A percentile compares a stretch with the other conserved stretches of the same genome.
These are phyloP conservation scores for Epinephelus malabaricus DNA, from an alignment of 2,797 vertebrate genomes.

Conservation along the genomic window DNA sequence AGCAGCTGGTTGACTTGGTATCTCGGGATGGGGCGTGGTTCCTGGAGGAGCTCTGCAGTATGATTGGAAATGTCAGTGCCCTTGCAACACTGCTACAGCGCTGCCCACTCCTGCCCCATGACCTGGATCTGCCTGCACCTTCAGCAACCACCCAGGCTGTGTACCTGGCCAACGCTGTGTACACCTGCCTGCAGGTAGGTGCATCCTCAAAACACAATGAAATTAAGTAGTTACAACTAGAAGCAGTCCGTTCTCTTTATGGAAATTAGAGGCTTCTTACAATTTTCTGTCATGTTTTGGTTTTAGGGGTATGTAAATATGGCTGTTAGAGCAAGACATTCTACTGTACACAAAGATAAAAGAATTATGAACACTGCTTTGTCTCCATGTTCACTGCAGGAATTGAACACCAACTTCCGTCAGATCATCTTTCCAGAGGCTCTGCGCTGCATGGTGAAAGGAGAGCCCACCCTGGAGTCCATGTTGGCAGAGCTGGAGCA, in stretches of 20 bases:
- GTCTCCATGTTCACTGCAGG: conserved; percentile 78
- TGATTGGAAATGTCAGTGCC: conserved; percentile 95
- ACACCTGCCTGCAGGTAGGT: conserved; percentile 95
- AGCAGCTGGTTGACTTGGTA: conserved; percentile 95
- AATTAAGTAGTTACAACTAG: not conserved
- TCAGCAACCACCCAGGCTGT: conserved; percentile 91
- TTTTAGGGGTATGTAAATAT: not conserved
- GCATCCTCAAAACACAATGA: not conserved
- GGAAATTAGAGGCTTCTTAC: not conserved
- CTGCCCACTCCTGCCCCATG: conserved; percentile 93
- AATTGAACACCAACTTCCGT: conserved; percentile 97
- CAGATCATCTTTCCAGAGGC: conserved; percentile 99
- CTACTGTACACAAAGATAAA: not conserved
- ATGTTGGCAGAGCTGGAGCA: conserved; percentile 95
- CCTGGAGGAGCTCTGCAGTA: conserved; percentile 97
- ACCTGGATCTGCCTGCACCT: conserved; percentile 93
- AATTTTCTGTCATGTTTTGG: not conserved
- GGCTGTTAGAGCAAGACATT: not conserved
- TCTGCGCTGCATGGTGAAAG: conserved; percentile 95
- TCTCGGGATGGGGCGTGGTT: conserved; percentile 98
- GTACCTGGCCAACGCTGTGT: conserved; percentile 95
- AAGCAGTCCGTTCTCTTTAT: not conserved
- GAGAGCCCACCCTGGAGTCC: conserved; percentile 94
- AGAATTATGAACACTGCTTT: not conserved
- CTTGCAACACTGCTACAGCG: conserved; percentile 93